Base-by-base conservation (phyloP, 1,140 invertebrate genomes). In the Drosophila seguyi region DNA sequence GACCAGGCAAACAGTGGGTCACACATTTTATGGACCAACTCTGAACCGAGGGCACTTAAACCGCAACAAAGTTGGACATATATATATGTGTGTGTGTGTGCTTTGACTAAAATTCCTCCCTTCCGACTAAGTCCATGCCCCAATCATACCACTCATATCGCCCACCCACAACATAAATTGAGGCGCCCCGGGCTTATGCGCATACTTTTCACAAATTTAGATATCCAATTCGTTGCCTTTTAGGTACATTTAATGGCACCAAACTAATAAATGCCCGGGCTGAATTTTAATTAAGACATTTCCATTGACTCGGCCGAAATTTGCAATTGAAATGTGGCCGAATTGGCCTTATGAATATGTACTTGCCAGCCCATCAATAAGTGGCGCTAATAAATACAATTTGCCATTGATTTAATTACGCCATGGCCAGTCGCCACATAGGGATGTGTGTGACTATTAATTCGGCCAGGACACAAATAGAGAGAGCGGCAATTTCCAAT, bases 21-120 rank as follows among this genome's bases (percentile, higher is more conserved):
- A 83, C 72, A 87, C 85, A 88, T 87, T 87, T 87, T 88, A 87
- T 78, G 84, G 63, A 67, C 65, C 76, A 86, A 86, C 75, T 72
- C 76, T 56, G 69, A 41, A 62, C 75, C 61, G n/a, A 61, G 47
- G 52, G 76, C 73, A 67, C 76, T 84, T 68, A 78, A 88, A 67
- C 84, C 79, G 72, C 79, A 88, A 87, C 84, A 87, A 88, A 88
- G 80, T 88, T 80, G 52, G 55, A 53, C 55, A 53, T 57, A 53
- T 53, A 71, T 74, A 41, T 58, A 47, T 45, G 42, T 67, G 61
- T 59, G 58, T 50, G 39, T 75, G 61, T 76, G 55, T 53, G 48
- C 63, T 53, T 57, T 52, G 45, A 48, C 55, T 45, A 53, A 45
- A 59, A 67, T 47, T 47, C 31, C 39, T 3, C 10, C n/a, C 27